Evolutionary conservation across 2,113 vertebrate species (phyloP), one percentile per base, ranked within the genome.

Genomic region (Lampris megalopsis): DNA sequence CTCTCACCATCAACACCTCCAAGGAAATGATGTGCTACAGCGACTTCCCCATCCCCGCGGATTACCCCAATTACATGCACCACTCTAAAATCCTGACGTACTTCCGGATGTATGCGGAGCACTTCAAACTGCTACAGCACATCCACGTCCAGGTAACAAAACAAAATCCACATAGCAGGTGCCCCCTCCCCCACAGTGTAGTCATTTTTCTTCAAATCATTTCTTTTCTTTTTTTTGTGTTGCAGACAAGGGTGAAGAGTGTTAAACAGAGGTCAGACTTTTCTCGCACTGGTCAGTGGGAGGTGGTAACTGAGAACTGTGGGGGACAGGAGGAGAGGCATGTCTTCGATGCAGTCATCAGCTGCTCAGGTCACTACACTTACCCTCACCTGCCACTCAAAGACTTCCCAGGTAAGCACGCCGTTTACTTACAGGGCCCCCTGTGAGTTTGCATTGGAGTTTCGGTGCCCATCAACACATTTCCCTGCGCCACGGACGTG

Each of bases 11-110:
- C 88, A 97, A 97, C 86, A 95, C 94, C 61, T 97, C 95, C 76
- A 97, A 97, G 73, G 95, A 97, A 86, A 94, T 94, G 92, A 95
- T 95, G 94, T 91, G 95, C 59, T 96, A 91, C 93, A 97, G 96
- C 0, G 95, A 97, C 87, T 97, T 95, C 73, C 96, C 93, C 38
- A 90, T 95, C 58, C 95, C 95, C 0, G 95, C 92, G 0, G 68
- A 96, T 50, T 93, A 91, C 47, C 93, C 96, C 75, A 96, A 97
- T 91, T 95, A 89, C 92, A 95, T 97, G 95, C 96, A 95, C 68
- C 93, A 95, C 77, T 91, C 93, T 41, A 89, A 94, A 73, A 62
- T 97, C 78, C 73, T 97, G 77, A 81, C 91, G 5, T 97, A 97
- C 50, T 92, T 96, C 75, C 90, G 89, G 62, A 92, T 95, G 80